These are phyloP conservation scores for Asteroscopus sphinx DNA, from an alignment of 2,888 invertebrate species.

Conservation along the genomic window DNA sequence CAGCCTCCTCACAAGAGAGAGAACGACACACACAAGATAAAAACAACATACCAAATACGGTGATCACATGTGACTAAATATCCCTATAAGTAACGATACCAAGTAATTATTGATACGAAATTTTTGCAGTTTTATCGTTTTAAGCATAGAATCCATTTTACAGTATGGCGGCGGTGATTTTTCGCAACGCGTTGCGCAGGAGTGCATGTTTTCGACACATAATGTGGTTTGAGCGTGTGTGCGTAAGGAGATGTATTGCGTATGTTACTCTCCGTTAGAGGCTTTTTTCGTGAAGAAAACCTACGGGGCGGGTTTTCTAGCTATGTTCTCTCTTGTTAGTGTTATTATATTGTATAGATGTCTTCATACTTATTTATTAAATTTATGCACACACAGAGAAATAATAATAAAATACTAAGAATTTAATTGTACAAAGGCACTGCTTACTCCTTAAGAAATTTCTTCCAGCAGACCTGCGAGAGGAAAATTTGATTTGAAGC, in stretches of 20 bases:
- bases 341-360: slow-evolving; percentile 11
- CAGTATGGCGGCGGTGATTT: slow-evolving; percentile 42
- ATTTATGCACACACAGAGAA: too few species aligned
- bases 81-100: slow-evolving; percentile 73
- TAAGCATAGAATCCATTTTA: slow-evolving; percentile 65
- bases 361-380: slow-evolving; percentile 17
- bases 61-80: slow-evolving; percentile 86
- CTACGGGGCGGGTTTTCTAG: slow-evolving; percentile 45
- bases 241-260: slow-evolving; percentile 61
- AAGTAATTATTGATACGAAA: slow-evolving; percentile 67
- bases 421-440: too few species aligned
- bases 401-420: too few species aligned
- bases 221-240: slow-evolving; percentile 66
- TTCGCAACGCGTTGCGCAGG: slow-evolving; percentile 60
- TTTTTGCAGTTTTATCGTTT: slow-evolving; percentile 71
- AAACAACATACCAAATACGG: slow-evolving; percentile 87
- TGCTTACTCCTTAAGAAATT: too few species aligned
- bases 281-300: slow-evolving; percentile 59
- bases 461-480: too few species aligned
- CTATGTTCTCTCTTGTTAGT: slow-evolving; percentile 34
- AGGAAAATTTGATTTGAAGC: too few species aligned
- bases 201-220: slow-evolving; percentile 72
- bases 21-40: slow-evolving; percentile 70
- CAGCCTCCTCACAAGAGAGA: slow-evolving; percentile 45
- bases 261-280: slow-evolving; percentile 52